A percentile compares a stretch with the other conserved stretches of the same genome.
These are phyloP conservation scores for Oreocharis arfaki DNA, from an alignment of 2,113 vertebrate species.

Conservation along the genomic window DNA sequence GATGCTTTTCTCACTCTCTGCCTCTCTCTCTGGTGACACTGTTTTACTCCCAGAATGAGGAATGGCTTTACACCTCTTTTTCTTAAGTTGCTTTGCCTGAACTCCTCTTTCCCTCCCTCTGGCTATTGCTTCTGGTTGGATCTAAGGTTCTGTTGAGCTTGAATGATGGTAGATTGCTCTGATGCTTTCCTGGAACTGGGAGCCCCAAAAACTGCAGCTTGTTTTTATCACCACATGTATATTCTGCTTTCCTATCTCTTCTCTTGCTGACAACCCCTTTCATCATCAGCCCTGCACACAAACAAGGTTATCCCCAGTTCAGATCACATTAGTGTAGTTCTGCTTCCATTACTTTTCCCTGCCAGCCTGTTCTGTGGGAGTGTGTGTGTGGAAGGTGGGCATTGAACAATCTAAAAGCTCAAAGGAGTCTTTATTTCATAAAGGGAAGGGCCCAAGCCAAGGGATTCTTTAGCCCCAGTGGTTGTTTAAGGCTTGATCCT, in stretches of 20 bases:
- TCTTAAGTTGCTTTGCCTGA: neutral
- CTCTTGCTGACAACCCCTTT: constrained; percentile 25
- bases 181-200: neutral
- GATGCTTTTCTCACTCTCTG: neutral
- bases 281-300: constrained; percentile 5
- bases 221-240: neutral
- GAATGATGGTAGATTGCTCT: neutral
- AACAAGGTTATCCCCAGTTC: constrained; percentile 51
- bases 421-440: neutral
- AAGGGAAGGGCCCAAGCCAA: neutral
- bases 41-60: neutral
- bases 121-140: neutral
- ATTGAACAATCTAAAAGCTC: neutral
- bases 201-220: neutral
- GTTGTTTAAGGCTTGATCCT: neutral
- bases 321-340: constrained; percentile 45
- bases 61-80: neutral
- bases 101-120: neutral
- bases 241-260: neutral
- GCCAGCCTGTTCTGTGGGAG: neutral
- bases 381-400: neutral
- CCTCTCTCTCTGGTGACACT: neutral
- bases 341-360: constrained; percentile 21
- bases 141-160: neutral
- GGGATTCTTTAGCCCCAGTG: neutral